Base-by-base conservation (phyloP, 1,140 invertebrate species). In the Drosophila kanapiae region DNA sequence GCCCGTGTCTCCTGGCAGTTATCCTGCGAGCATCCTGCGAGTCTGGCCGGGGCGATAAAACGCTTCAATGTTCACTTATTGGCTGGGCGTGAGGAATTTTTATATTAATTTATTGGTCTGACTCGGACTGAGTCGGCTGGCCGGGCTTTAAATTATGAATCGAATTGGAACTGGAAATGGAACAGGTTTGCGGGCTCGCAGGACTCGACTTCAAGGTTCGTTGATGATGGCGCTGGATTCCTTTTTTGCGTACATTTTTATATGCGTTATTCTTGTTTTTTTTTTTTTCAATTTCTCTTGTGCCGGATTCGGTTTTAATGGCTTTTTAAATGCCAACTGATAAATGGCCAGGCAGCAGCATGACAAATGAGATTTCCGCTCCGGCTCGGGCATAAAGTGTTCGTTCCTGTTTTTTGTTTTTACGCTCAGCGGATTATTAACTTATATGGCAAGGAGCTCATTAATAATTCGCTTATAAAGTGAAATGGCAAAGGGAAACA, bases 61-160 rank as follows among this genome's bases (percentile, higher is more conserved):
- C 83, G 78, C 78, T 84, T 88, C 78, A 84, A 72, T 88, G 78
- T 90, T 84, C 77, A 65, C 80, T 86, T 90, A 88, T 88, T 88
- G 85, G 85, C 85, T 88, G 85, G 87, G 85, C 85, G 85, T 90
- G 81, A 88, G 85, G 85, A 88, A 88, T 88, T 88, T 88, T 88
- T 88, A 88, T 88, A 88, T 88, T 88, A 88, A 88, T 88, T 88
- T 88, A 88, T 88, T 65, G 85, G 81, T 81, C 67, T 74, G 72
- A 72, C 78, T 80, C 74, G 54, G 53, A 79, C 75, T 72, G 75
- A 23, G 85, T 75, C 81, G 85, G 65, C 56, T 68, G 81, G 51
- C 75, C 51, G 33, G 51, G 51, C 76, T 79, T 88, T 88, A 90
- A 88, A 88, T 88, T 88, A 88, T 88, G 85, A 88, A 88, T 90